Percentiles rank a stretch among this genome's conserved stretches.
Conservation (phyloP, 2,888 invertebrate genomes). For the Beris chalybata region DNA sequence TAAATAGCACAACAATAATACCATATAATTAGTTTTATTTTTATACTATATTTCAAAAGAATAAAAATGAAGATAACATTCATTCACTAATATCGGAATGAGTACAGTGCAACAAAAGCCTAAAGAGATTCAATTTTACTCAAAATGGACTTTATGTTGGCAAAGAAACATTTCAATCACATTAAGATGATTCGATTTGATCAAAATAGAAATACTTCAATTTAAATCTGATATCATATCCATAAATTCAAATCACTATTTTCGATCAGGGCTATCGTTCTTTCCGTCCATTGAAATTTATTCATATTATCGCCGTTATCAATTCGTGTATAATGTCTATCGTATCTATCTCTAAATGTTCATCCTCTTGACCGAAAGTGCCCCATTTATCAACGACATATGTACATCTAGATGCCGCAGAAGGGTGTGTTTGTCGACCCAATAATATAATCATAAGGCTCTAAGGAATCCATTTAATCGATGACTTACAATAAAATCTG, state of each 20-base stretch:
- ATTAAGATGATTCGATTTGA: background rate
- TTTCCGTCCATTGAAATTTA: constrained; percentile 17
- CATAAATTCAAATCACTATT: constrained; percentile 10
- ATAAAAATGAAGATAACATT: too few relatives aligned
- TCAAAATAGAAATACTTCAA: constrained; percentile 11
- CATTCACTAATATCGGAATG: too few relatives aligned
- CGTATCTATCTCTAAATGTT: constrained; percentile 21
- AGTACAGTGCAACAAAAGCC: too few relatives aligned
- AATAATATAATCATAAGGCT: constrained; percentile 36
- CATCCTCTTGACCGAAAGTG: constrained; percentile 24
- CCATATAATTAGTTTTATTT: too few relatives aligned
- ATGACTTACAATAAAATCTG: constrained; percentile 38
- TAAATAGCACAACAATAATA: too few relatives aligned
- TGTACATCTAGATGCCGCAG: constrained; percentile 15
- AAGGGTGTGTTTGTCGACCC: constrained; percentile 24
- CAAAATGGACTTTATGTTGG: too few relatives aligned
- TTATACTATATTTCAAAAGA: too few relatives aligned
- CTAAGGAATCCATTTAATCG: constrained; percentile 35
- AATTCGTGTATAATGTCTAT: constrained; percentile 6
- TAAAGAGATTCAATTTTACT: too few relatives aligned
- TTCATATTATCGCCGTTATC: constrained; percentile 29
- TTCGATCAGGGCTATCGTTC: constrained; percentile 8
- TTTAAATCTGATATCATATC: constrained; percentile 24
- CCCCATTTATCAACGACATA: constrained; percentile 16
- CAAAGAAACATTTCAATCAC: too few relatives aligned